A percentile compares a stretch with the other conserved stretches of the same genome.
Conservation (phyloP, 2,113 vertebrate genomes). For the Rhinogobius similis region DNA sequence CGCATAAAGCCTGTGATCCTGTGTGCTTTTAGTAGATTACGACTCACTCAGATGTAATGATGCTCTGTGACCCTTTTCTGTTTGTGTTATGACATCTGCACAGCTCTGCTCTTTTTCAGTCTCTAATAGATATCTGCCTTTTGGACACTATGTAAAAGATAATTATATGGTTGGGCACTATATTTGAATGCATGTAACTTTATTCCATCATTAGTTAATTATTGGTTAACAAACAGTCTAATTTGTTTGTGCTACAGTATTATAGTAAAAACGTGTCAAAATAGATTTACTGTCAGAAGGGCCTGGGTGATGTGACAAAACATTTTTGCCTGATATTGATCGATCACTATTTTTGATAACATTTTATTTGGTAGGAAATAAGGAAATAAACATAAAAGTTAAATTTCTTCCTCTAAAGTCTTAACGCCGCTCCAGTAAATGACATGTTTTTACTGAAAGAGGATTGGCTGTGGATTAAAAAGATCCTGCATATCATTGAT, state of each 20-base stretch:
- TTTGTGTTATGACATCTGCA: slow-evolving; percentile 14
- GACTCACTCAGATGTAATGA: slow-evolving; percentile 56
- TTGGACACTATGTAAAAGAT: too few species aligned
- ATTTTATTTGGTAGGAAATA: too few species aligned
- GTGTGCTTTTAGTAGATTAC: slow-evolving; percentile 68
- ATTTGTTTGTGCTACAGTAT: not conserved
- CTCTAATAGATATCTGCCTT: not conserved
- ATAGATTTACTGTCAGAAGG: not conserved
- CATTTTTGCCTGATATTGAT: too few species aligned
- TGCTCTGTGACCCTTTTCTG: slow-evolving; percentile 33
- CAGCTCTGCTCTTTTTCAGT: slow-evolving; percentile 12
- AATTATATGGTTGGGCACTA: too few species aligned
- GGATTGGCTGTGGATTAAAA: too few species aligned
- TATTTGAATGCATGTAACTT: not conserved
- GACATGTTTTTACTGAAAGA: too few species aligned
- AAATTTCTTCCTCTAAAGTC: too few species aligned
- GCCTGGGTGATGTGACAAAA: too few species aligned
- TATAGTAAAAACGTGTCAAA: not conserved
- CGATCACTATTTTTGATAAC: too few species aligned
- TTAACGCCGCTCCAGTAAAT: too few species aligned
- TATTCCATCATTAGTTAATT: not conserved
- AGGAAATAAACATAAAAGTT: too few species aligned
- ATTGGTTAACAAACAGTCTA: not conserved
- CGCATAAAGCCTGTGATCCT: slow-evolving; percentile 52
- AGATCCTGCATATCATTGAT: too few species aligned